Evolutionary conservation across 2,113 vertebrate genomes (phyloP).

Genomic region (Pluvianellus socialis): DNA sequence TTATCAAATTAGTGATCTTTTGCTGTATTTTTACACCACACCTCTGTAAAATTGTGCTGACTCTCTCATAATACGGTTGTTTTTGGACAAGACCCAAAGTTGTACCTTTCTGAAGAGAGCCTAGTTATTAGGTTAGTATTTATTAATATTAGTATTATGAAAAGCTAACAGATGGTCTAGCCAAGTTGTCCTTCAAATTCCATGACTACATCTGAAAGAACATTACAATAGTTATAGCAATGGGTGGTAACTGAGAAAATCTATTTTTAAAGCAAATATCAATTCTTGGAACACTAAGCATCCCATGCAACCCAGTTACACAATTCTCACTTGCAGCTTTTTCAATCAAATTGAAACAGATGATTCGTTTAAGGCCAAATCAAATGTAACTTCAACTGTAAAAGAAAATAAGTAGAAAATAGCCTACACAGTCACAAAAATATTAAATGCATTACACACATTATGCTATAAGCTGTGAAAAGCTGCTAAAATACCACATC

Average conservation of each 20-base stretch:
- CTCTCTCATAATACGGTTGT: not conserved
- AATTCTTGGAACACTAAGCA: not conserved
- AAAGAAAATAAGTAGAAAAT: not conserved
- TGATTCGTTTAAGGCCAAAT: not conserved
- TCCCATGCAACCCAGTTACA: not conserved
- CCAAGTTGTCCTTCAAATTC: not conserved
- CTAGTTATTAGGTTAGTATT: not conserved
- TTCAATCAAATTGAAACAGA: not conserved
- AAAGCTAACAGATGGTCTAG: not conserved
- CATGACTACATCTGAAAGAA: not conserved
- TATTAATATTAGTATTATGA: not conserved
- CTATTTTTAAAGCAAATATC: not conserved
- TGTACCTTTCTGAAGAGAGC: not conserved
- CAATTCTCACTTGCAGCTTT: not conserved
- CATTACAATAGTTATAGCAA: not conserved
- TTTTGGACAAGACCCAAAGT: not conserved
- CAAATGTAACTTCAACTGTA: not conserved
- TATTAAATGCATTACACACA: constrained; percentile 21
- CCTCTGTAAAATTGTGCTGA: not conserved
- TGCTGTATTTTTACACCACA: not conserved
- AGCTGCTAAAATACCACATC: constrained; percentile 59
- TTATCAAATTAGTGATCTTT: not conserved
- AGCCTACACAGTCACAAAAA: constrained; percentile 39
- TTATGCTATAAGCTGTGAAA: constrained; percentile 57
- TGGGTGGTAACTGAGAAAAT: not conserved